Evolutionary conservation across 2,888 invertebrate genomes (phyloP).

Genomic region (Gisinianus flammeolus): DNA sequence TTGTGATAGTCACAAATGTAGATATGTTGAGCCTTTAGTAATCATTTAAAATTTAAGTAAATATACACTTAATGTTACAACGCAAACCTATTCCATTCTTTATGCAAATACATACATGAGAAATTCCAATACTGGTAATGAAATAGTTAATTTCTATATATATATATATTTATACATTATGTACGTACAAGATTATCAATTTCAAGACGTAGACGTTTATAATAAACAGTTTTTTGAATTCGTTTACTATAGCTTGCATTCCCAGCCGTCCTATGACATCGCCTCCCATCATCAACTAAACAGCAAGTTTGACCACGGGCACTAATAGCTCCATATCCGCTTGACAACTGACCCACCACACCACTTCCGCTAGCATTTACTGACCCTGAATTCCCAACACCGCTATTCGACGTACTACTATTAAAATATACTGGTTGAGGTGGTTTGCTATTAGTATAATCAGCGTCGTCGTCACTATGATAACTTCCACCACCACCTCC

Average conservation of each 20-base stretch:
- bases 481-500: conserved; percentile 47
- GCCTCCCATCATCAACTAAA: conserved; percentile 84
- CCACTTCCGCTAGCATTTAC: conserved; percentile 20
- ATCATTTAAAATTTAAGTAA: neutral
- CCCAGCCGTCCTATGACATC: conserved; percentile 86
- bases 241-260: conserved; percentile 97
- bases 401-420: conserved; percentile 18
- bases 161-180: neutral
- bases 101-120: neutral
- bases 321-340: conserved; percentile 36
- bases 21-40: conserved; percentile 82
- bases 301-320: conserved; percentile 77
- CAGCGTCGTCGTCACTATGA: conserved; percentile 57
- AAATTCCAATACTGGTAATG: neutral
- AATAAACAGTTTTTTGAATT: conserved; percentile 93
- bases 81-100: neutral
- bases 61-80: neutral
- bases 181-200: conserved; percentile 75
- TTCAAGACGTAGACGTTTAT: conserved; percentile 84
- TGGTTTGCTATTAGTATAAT: conserved; percentile 47
- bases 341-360: neutral
- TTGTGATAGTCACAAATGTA: conserved; percentile 98
- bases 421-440: conserved; percentile 30
- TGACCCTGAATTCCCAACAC: conserved; percentile 12
- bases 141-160: neutral